Percentiles rank a stretch among this genome's conserved stretches.
phyloP scores from a whole-genome alignment of 2,797 vertebrate species.

The Enteromius trimaculatus region DNA sequence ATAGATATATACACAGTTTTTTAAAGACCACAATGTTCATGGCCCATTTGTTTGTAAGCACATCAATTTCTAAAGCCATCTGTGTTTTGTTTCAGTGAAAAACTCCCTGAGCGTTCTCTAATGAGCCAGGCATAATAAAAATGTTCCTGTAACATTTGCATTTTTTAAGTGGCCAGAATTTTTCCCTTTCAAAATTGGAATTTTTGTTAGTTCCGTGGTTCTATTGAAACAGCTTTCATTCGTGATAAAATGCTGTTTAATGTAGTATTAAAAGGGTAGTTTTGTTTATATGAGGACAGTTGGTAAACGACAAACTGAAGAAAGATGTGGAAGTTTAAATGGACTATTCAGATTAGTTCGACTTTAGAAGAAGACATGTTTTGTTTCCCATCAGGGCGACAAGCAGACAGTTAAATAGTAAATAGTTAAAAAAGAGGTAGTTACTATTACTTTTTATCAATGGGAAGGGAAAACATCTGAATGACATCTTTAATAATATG shows the following conservation, averaged over 20 bases:
- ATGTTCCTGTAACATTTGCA: slow-evolving; percentile 59
- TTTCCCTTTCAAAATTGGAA: slow-evolving; percentile 57
- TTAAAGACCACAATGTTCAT: slow-evolving; percentile 66
- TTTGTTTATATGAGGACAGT: neutral
- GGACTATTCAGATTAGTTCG: neutral
- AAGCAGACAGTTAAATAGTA: neutral
- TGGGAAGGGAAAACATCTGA: neutral
- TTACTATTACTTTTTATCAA: neutral
- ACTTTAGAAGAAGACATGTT: neutral
- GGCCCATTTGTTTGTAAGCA: slow-evolving; percentile 73
- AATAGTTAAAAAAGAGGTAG: neutral
- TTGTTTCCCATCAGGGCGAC: neutral
- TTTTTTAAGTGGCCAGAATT: slow-evolving; percentile 62
- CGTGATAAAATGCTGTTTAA: neutral
- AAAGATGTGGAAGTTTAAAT: neutral
- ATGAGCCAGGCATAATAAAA: slow-evolving; percentile 67
- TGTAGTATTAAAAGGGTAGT: neutral
- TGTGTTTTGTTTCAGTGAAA: slow-evolving; percentile 68
- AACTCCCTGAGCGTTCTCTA: slow-evolving; percentile 67
- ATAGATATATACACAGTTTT: slow-evolving; percentile 52
- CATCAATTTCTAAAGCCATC: slow-evolving; percentile 71
- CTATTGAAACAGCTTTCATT: neutral
- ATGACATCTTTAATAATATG: neutral
- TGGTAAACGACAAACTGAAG: neutral
- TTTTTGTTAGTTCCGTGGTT: neutral